Conservation (phyloP, 2,888 invertebrate genomes). For the Cantharis rufa region DNA sequence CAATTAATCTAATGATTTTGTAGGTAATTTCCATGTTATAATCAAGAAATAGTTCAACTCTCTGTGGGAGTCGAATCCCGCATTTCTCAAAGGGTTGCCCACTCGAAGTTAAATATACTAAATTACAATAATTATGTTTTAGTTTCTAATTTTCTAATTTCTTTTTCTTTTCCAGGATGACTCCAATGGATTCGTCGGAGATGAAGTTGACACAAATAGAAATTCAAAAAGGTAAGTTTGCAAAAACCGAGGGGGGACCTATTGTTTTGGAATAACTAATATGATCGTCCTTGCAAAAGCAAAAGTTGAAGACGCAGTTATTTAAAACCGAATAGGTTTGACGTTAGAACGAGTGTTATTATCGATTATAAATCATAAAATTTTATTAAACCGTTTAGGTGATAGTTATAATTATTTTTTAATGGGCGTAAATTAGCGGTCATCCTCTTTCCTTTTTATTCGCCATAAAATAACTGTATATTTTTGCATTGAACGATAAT, state of each 20-base stretch:
- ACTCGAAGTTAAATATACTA: neutral
- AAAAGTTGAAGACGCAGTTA: neutral
- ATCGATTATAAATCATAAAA: neutral
- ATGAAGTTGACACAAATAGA: slow-evolving; percentile 60
- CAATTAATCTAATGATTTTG: neutral
- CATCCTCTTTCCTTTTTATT: neutral
- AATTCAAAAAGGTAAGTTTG: slow-evolving; percentile 57
- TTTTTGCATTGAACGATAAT: neutral
- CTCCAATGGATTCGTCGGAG: slow-evolving; percentile 56
- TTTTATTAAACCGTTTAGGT: neutral
- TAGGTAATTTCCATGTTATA: neutral
- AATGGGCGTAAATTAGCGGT: neutral
- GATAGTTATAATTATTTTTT: neutral
- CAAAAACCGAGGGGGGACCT: too few relatives aligned
- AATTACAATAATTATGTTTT: neutral
- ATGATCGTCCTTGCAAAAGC: too few relatives aligned
- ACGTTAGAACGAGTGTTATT: neutral
- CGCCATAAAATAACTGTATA: neutral
- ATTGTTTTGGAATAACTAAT: neutral
- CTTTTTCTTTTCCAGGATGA: slow-evolving; percentile 57
- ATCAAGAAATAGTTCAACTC: neutral
- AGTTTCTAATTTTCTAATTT: slow-evolving; percentile 5
- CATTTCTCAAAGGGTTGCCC: neutral
- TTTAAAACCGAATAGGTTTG: neutral
- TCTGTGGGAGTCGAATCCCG: neutral